phyloP scores from a whole-genome alignment of 2,797 vertebrate species.

The Gadopsis bispinosus region DNA sequence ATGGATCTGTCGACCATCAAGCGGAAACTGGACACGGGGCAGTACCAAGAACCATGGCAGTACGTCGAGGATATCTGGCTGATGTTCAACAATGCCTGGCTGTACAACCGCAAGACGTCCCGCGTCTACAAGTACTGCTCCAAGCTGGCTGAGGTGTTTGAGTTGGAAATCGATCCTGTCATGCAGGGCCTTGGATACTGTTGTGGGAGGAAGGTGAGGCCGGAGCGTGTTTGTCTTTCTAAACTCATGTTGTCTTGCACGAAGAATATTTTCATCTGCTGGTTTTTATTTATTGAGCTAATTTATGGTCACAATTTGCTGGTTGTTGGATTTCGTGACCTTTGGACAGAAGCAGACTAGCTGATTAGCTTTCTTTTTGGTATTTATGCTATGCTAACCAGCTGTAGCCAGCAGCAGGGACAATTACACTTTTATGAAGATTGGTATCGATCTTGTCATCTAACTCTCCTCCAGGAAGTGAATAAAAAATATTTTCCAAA shows the following conservation, averaged over 20 bases:
- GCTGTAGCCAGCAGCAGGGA: neutral
- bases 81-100: conserved; percentile 99
- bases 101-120: conserved; percentile 99
- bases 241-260: neutral
- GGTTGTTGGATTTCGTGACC: neutral
- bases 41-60: conserved; percentile 99
- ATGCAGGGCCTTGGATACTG: conserved; percentile 98
- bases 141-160: conserved; percentile 98
- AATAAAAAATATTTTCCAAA: neutral
- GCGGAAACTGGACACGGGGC: conserved; percentile 96
- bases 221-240: neutral
- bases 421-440: neutral
- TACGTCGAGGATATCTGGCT: conserved; percentile 98
- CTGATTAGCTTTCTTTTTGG: neutral
- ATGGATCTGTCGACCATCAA: conserved; percentile 99
- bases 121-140: conserved; percentile 99
- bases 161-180: conserved; percentile 96
- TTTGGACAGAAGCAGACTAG: neutral
- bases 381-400: neutral
- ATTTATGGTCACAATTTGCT: neutral
- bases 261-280: neutral
- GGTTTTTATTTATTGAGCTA: neutral
- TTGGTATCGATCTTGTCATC: neutral
- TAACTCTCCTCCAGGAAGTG: neutral
- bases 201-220: conserved; percentile 94